Evolutionary conservation across 2,797 vertebrate species (phyloP), one percentile per base, ranked within the genome.

Genomic region (Phalanger gymnotis): DNA sequence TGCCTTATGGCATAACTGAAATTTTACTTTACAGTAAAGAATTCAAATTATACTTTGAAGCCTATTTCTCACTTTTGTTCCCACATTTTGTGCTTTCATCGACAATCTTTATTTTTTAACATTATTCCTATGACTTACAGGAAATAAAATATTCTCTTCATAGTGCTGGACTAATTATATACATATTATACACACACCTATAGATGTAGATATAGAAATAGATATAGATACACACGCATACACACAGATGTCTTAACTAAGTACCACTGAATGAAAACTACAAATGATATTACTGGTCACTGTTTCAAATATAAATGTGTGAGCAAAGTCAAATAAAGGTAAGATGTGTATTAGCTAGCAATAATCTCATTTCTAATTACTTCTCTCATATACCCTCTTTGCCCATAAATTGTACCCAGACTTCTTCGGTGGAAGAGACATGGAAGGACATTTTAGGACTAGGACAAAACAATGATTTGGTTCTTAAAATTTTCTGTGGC

Each of bases 181-280:
- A 47, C 2, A 27, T 27, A 51, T 51, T 22, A 87, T 87, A 47
- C 9, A 27, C 3, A 81, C 0, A 61, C 12, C 31, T 31, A 4
- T 1, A 31, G 3, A 25, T 0, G 40, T 0, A 73, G 0, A 54
- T 4, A 54, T 54, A 61, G 11, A 31, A 31, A 12, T 2, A 31
- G 9, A 25, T 0, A 73, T 2, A 73, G 0, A 22, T 5, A 55
- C 31, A 61, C 58, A 66, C 2, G 1, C 13, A 5, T 11, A 4
- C 0, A 81, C 2, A 81, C 19, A n/a, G n/a, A n/a, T n/a, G n/a
- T n/a, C n/a, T n/a, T n/a, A n/a, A n/a, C n/a, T n/a, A n/a, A n/a
- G n/a, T n/a, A n/a, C 40, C 73, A 51, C 7, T 87, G 22, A 87
- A 87, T 11, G 73, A 87, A 87, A 47, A 87, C 27, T 87, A 51